Conservation (phyloP, 2,113 vertebrate genomes). For the Ageneiosus marmoratus region DNA sequence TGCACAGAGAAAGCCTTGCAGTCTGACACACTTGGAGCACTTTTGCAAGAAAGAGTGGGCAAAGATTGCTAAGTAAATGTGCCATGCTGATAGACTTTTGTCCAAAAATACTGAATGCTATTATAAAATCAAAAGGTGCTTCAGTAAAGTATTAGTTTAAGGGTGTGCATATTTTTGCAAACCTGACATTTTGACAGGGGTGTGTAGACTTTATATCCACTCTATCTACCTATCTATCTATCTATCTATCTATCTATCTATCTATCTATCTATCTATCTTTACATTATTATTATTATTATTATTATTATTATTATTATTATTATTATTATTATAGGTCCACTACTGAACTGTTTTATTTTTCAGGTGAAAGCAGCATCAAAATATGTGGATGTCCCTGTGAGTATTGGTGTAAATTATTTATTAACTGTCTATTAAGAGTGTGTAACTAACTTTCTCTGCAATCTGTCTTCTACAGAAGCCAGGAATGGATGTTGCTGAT, state of each 20-base stretch:
- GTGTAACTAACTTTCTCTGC: conserved; percentile 32
- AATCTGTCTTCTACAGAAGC: conserved; percentile 81
- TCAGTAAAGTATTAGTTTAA: no score
- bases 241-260: background rate
- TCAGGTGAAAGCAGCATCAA: conserved; percentile 99
- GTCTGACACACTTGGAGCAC: no score
- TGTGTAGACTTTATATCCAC: no score
- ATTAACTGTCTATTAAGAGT: conserved; percentile 19
- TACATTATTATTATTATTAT: no score
- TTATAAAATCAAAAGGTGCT: no score
- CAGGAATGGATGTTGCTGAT: conserved; percentile 98
- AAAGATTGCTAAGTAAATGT: no score
- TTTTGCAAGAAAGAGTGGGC: no score
- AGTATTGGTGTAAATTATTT: conserved; percentile 69
- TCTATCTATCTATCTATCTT: background rate
- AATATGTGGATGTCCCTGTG: conserved; percentile 99
- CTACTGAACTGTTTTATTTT: conserved; percentile 58
- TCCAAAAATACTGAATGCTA: no score
- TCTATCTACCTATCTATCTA: background rate
- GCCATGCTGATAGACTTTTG: no score
- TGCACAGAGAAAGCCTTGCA: no score
- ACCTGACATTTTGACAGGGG: no score
- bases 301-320: background rate
- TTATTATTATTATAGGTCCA: background rate
- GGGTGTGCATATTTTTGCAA: no score